Conservation (phyloP, 2,113 vertebrate species). For the Chrysemys picta region DNA sequence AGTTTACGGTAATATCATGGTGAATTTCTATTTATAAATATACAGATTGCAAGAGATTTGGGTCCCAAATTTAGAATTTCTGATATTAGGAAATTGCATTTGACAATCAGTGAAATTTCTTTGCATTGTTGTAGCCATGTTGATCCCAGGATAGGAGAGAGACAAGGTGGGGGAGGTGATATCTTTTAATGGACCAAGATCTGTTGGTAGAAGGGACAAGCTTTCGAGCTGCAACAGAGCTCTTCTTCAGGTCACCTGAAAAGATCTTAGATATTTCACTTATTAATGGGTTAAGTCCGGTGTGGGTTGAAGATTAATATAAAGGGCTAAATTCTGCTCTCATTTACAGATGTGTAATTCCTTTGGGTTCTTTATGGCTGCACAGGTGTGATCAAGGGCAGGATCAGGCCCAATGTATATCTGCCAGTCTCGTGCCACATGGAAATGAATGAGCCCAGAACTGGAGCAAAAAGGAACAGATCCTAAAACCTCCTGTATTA, state of each 20-base stretch:
- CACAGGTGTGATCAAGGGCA: background rate
- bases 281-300: background rate
- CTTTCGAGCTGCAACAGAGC: background rate
- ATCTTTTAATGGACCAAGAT: background rate
- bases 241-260: background rate
- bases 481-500: background rate
- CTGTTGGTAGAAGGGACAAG: background rate
- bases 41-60: background rate
- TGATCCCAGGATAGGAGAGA: background rate
- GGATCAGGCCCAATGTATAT: background rate
- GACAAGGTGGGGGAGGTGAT: background rate
- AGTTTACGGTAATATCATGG: background rate
- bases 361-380: background rate
- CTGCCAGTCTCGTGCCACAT: rapidly evolving
- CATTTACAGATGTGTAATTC: background rate
- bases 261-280: too few species aligned
- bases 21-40: background rate
- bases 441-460: background rate
- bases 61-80: background rate
- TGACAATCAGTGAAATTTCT: background rate
- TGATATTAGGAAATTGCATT: background rate
- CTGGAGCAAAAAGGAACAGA: background rate
- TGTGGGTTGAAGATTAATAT: background rate
- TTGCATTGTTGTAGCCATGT: background rate
- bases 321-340: background rate